Conservation (phyloP, 2,113 vertebrate species). For the Oxygymnocypris stewartii region DNA sequence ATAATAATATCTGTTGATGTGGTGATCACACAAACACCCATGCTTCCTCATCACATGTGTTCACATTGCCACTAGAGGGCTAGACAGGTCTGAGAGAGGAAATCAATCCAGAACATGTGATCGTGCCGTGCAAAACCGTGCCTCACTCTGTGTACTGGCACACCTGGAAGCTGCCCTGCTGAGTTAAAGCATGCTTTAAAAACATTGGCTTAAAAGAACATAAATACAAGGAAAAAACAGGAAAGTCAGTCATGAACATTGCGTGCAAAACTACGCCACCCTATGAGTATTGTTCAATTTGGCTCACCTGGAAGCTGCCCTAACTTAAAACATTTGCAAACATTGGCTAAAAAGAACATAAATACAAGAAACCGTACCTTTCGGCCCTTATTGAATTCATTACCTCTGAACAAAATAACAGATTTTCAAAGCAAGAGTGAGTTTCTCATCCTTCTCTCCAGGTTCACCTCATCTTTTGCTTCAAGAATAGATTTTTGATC, state of each 20-base stretch:
- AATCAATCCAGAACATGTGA: not conserved
- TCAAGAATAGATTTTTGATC: not conserved
- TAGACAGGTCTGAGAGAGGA: constrained; percentile 29
- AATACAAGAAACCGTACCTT: not conserved
- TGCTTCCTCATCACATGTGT: not conserved
- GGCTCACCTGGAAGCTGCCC: constrained; percentile 8
- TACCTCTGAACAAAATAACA: not conserved
- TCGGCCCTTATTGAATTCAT: not conserved
- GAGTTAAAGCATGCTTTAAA: constrained; percentile 18
- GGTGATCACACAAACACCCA: not conserved
- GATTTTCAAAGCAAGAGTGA: not conserved
- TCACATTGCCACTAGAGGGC: constrained; percentile 64
- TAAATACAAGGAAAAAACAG: constrained; percentile 22
- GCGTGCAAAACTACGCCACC: not conserved
- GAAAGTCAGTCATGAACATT: constrained; percentile 14
- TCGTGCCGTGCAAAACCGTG: not conserved
- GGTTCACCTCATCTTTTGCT: too few species aligned
- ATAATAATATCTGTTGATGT: not conserved
- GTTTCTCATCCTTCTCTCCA: not conserved
- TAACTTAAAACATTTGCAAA: constrained; percentile 17
- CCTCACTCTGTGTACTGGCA: constrained; percentile 15
- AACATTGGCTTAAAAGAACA: constrained; percentile 10
- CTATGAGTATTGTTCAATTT: constrained; percentile 5
- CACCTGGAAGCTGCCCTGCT: constrained; percentile 25
- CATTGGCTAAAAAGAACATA: constrained; percentile 2